phyloP scores from a whole-genome alignment of 1,140 invertebrate species.

The Trichonephila clavipes region DNA sequence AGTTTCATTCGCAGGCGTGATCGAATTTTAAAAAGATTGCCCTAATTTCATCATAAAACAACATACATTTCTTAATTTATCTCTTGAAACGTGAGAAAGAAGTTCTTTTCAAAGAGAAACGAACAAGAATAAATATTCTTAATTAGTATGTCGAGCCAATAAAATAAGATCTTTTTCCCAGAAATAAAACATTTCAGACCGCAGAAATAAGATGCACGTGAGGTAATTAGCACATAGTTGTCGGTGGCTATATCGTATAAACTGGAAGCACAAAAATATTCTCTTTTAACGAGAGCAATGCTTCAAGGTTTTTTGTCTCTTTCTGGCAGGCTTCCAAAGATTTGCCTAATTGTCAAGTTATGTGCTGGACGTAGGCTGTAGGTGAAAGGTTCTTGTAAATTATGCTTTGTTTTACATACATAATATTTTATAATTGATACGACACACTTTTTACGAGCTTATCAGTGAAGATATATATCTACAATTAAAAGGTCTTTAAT shows the following conservation, averaged over 20 bases:
- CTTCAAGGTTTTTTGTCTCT: background rate
- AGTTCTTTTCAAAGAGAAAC: too few relatives aligned
- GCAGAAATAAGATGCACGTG: background rate
- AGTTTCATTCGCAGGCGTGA: too few relatives aligned
- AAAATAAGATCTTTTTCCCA: background rate
- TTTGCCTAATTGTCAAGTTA: background rate
- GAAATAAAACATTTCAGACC: background rate
- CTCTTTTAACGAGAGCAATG: background rate
- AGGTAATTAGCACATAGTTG: background rate
- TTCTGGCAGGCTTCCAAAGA: background rate
- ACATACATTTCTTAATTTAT: too few relatives aligned
- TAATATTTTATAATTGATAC: too few relatives aligned
- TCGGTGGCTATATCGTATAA: background rate
- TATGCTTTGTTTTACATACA: background rate
- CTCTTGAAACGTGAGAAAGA: too few relatives aligned
- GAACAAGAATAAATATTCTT: conserved; percentile 3
- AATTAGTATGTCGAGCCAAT: background rate
- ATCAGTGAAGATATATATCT: too few relatives aligned
- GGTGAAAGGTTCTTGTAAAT: background rate
- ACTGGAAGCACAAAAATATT: background rate
- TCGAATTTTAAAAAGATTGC: too few relatives aligned
- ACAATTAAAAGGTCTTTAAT: too few relatives aligned
- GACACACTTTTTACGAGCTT: too few relatives aligned
- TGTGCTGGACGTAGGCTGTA: background rate
- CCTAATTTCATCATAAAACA: too few relatives aligned